Conservation (phyloP, 2,113 vertebrate species). For the Hippocampus barbouri region DNA sequence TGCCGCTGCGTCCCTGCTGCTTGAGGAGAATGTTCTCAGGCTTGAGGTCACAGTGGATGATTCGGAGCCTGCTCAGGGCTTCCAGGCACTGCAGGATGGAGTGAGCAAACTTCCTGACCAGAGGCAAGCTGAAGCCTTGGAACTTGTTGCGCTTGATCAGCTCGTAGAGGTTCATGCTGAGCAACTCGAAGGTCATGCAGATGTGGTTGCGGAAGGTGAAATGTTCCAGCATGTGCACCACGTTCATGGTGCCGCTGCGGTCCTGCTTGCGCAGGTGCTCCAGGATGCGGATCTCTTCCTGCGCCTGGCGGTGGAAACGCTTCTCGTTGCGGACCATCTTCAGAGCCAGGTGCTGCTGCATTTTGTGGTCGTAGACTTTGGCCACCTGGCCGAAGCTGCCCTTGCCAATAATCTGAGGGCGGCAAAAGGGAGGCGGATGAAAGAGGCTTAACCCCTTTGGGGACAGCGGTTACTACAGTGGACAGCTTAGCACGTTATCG, state of each 20-base stretch:
- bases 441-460: too few relatives aligned
- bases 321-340: slow-evolving; percentile 99
- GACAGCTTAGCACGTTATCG: too few relatives aligned
- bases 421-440: not conserved
- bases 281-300: slow-evolving; percentile 95
- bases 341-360: slow-evolving; percentile 89
- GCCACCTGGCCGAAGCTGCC: slow-evolving; percentile 98
- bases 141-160: slow-evolving; percentile 99
- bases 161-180: slow-evolving; percentile 97
- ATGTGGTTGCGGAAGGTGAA: slow-evolving; percentile 98
- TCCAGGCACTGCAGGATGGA: slow-evolving; percentile 96
- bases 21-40: slow-evolving; percentile 98
- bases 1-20: slow-evolving; percentile 93
- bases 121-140: slow-evolving; percentile 91
- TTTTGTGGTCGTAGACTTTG: slow-evolving; percentile 95
- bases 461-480: too few relatives aligned
- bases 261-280: slow-evolving; percentile 97
- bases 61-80: slow-evolving; percentile 84
- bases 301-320: slow-evolving; percentile 92
- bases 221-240: slow-evolving; percentile 95
- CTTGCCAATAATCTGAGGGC: slow-evolving; percentile 90
- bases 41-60: slow-evolving; percentile 98
- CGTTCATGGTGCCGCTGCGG: slow-evolving; percentile 90
- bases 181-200: slow-evolving; percentile 96
- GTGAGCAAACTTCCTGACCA: slow-evolving; percentile 96